phyloP scores from a whole-genome alignment of 2,113 vertebrate species.

The Neolamprologus variostigma region DNA sequence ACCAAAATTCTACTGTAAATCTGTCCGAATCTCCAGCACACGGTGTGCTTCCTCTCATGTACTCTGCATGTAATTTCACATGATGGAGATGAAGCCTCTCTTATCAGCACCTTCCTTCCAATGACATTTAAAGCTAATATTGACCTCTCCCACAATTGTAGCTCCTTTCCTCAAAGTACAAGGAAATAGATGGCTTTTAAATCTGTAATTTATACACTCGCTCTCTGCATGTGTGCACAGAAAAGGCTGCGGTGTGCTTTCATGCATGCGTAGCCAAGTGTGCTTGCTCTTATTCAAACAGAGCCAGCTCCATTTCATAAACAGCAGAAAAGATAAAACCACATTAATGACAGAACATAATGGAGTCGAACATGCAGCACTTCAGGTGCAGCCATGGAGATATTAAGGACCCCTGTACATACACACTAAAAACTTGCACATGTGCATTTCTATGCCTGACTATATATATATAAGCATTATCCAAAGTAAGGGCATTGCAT shows the following conservation, averaged over 20 bases:
- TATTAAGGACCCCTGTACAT: background rate
- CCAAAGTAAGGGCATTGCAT: background rate
- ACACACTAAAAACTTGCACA: background rate
- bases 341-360: conserved; percentile 9
- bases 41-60: background rate
- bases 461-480: background rate
- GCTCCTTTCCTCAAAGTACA: background rate
- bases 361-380: background rate
- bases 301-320: background rate
- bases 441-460: background rate
- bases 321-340: conserved; percentile 21
- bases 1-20: background rate
- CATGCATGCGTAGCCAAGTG: background rate
- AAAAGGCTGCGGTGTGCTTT: background rate
- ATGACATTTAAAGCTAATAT: conserved; percentile 40
- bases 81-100: background rate
- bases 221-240: background rate
- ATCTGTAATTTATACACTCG: background rate
- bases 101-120: conserved; percentile 8
- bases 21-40: background rate
- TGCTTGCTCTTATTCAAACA: conserved; percentile 42
- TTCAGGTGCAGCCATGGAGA: conserved; percentile 20
- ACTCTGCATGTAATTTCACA: background rate
- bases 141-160: background rate
- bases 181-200: conserved; percentile 36